Conservation (phyloP, 2,797 vertebrate genomes). For the Muscicapa striata region DNA sequence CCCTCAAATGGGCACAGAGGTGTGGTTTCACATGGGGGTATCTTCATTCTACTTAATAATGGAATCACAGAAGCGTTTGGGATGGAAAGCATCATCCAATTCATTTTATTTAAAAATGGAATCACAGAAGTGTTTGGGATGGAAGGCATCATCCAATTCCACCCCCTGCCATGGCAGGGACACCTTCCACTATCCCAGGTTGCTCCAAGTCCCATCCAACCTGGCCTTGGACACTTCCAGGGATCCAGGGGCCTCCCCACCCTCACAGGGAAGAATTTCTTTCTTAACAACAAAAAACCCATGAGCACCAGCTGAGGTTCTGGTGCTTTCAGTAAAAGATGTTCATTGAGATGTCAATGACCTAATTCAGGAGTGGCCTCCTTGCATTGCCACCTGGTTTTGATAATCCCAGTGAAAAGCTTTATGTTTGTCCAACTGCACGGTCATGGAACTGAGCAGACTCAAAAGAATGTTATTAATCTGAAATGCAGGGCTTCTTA, state of each 20-base stretch:
- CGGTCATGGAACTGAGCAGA: background rate
- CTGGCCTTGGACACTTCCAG: background rate
- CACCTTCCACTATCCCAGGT: rapidly evolving
- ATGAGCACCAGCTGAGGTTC: background rate
- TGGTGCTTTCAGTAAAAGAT: background rate
- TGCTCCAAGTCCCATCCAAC: rapidly evolving
- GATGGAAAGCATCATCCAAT: background rate
- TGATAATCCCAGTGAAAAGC: background rate
- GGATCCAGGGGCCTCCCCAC: background rate
- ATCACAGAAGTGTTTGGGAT: background rate
- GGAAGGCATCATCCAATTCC: background rate
- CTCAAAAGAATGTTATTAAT: background rate
- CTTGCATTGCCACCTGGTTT: background rate
- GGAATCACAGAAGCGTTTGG: too few relatives aligned
- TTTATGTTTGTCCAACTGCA: background rate
- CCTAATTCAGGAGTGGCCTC: background rate
- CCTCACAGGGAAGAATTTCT: background rate
- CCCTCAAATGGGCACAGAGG: background rate
- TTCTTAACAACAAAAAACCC: background rate
- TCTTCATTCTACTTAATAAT: background rate
- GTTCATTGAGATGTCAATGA: background rate
- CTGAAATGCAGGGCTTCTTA: background rate
- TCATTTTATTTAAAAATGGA: background rate
- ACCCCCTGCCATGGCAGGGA: background rate
- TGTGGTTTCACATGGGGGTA: background rate